Percentiles rank a stretch among this genome's conserved stretches.
These are phyloP conservation scores for Anastrepha obliqua DNA, from an alignment of 1,140 invertebrate genomes.

Conservation along the genomic window DNA sequence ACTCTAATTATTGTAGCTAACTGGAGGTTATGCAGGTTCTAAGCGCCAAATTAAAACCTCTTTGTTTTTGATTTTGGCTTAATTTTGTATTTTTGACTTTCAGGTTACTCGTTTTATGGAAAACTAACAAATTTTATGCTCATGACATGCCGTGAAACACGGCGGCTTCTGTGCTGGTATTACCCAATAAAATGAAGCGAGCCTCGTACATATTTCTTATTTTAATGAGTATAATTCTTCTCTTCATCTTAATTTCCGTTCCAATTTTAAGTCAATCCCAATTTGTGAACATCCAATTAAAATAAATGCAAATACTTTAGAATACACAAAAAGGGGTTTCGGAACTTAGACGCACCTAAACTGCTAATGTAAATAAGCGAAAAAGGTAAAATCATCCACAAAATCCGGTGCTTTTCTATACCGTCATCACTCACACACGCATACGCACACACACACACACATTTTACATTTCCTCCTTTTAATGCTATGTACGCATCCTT, in stretches of 20 bases:
- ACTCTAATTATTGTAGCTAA: too few species aligned
- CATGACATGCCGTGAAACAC: too few species aligned
- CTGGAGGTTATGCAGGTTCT: too few species aligned
- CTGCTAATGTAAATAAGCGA: neutral
- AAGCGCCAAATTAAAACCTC: too few species aligned
- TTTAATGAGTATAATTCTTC: slow-evolving; percentile 8
- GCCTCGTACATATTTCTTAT: neutral
- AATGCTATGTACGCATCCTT: slow-evolving; percentile 32
- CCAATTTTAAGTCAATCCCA: slow-evolving; percentile 2
- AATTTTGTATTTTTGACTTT: too few species aligned
- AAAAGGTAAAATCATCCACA: slow-evolving; percentile 1
- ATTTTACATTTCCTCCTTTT: slow-evolving; percentile 48
- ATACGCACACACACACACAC: neutral
- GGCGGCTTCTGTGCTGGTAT: too few species aligned
- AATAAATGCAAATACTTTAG: slow-evolving; percentile 38
- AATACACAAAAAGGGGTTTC: neutral
- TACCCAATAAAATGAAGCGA: too few species aligned
- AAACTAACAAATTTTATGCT: too few species aligned
- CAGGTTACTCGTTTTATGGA: too few species aligned
- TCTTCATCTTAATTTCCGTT: slow-evolving; percentile 1
- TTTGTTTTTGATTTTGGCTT: too few species aligned
- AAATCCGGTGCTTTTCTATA: slow-evolving; percentile 15
- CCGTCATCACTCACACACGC: neutral
- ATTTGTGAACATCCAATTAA: slow-evolving; percentile 52
- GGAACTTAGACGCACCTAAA: neutral